Base-by-base conservation (phyloP, 2,888 invertebrate species). In the Leucophenga montana region DNA sequence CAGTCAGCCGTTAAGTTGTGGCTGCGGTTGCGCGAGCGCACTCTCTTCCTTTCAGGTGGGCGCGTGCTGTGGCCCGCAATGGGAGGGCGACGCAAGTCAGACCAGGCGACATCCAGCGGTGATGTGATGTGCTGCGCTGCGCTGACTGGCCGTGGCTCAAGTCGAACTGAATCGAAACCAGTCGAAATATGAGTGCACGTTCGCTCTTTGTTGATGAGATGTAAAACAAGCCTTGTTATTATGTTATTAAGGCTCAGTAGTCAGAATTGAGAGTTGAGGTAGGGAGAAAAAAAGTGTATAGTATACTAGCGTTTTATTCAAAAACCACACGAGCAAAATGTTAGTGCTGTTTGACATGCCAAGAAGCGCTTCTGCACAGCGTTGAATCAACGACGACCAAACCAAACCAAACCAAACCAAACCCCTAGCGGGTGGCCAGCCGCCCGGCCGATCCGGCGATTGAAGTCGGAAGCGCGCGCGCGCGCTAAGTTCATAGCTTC, bases 51-150 rank as follows among this genome's bases (percentile, higher is more conserved):
- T 4, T 75, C 78, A 79, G 79, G 77, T 83, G 73, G 81, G 80
- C 86, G 85, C 86, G 87, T 87, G 87, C 87, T 87, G 88, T 84
- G 87, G 86, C 84, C 82, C 85, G 72, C 88, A 80, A 87, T 87
- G 86, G 87, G 88, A 88, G 87, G 87, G 86, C 86, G 76, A 59
- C 78, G 77, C 77, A 71, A 78, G 76, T 76, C 78, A 73, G 75
- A 73, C 77, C 71, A 78, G 76, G 74, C 76, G 77, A 81, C 78
- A 75, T 82, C 84, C 84, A 84, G 80, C 85, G 78, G 84, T 22
- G 77, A 61, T 67, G 68, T 27, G 27, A 2, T 27, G 27, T 27
- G 27, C 27, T 27, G 27, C 4, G 27, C 27, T 27, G 75, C 73
- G 75, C 39, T 39, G 39, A 39, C 39, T 18, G 31, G 54, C 39